Evolutionary conservation across 2,113 vertebrate species (phyloP).

Genomic region (Origma solitaria): DNA sequence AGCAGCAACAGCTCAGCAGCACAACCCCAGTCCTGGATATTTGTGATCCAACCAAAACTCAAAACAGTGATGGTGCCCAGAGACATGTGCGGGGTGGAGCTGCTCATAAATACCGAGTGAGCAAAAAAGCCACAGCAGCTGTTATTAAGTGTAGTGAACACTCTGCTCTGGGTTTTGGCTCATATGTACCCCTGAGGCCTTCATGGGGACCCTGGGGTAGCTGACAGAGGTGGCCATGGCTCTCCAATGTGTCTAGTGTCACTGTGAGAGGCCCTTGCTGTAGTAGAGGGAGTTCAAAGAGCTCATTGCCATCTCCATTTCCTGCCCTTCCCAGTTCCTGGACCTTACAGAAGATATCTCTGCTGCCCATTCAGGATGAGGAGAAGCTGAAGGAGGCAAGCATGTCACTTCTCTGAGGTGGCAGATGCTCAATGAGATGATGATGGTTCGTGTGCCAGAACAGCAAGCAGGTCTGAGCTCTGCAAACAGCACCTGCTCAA

Average conservation of each 20-base stretch:
- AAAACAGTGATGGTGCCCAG: background rate
- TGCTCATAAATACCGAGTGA: background rate
- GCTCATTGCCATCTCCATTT: background rate
- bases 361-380: background rate
- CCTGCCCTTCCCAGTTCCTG: background rate
- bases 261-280: background rate
- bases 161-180: background rate
- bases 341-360: background rate
- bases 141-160: background rate
- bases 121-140: background rate
- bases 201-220: fast-evolving
- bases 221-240: background rate
- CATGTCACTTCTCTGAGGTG: background rate
- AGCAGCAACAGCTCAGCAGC: background rate
- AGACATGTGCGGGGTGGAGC: background rate
- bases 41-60: background rate
- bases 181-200: background rate
- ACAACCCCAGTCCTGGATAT: background rate
- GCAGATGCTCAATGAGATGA: background rate
- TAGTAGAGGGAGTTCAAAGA: background rate
- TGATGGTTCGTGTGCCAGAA: background rate
- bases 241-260: background rate
- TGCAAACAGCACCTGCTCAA: background rate
- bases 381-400: background rate
- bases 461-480: background rate